Base-by-base conservation (phyloP, 2,888 invertebrate genomes). In the Hyposoter didymator region DNA sequence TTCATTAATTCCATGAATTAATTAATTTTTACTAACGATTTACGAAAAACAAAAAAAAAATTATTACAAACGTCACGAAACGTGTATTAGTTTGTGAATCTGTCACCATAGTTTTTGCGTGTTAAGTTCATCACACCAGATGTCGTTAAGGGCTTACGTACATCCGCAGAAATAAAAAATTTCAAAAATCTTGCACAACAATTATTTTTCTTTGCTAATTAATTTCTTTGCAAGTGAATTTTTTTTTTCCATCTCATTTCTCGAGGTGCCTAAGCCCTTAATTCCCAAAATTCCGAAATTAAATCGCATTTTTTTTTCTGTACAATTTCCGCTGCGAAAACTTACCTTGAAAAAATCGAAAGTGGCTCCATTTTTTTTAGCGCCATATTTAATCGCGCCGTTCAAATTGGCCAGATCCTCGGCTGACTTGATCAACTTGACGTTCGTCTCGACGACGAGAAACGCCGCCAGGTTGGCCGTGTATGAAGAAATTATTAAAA, bases 391-490 rank as follows among this genome's bases (percentile, higher is more conserved):
- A 62, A 99, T 98, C 49, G 95, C 96, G 8, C 87, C 85, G 28
- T 96, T 96, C 88, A 98, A 97, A 89, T 95, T 95, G 0, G 97
- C 97, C 85, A 99, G 95, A 92, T 98, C 99, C 78, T 97, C 97
- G 0, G 98, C 98, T 92, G 96, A 96, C 91, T 97, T 96, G 78
- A 97, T 97, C 0, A 96, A 96, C 72, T 95, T 95, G 32, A 96
- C 94, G 0, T 86, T 67, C 0, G 96, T 96, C 92, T 98, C 98
- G 0, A 98, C 96, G 0, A 98, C 98, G 14, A 99, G 94, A 92
- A 98, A 98, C 2, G 98, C 98, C n/a, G 98, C 98, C 85, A 99
- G 95, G 94, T 99, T 99, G 12, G 98, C 98, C 0, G 98, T 99
- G 92, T 99, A 99, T 0, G 98, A 98, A 0, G 97, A 96, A 0